A percentile compares a stretch with the other conserved stretches of the same genome.
Conservation (phyloP, 2,888 invertebrate species). For the Chrysina gloriosa region DNA sequence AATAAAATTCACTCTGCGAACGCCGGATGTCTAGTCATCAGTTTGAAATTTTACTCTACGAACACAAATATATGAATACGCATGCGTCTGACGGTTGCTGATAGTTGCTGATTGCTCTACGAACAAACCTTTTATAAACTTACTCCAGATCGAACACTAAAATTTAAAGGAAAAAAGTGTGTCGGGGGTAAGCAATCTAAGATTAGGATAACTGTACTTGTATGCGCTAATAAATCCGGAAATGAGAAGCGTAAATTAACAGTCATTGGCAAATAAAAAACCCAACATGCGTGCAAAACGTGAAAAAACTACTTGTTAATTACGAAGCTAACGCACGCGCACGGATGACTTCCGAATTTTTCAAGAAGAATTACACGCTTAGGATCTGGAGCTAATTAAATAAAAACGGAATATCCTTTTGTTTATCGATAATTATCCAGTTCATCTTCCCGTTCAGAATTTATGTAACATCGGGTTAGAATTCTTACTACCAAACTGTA, state of each 20-base stretch:
- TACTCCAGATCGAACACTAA: too few relatives aligned
- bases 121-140: too few relatives aligned
- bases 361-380: slow-evolving; percentile 2
- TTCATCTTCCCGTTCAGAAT: too few relatives aligned
- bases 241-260: slow-evolving; percentile 49
- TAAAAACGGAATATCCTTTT: not conserved
- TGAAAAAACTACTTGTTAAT: slow-evolving; percentile 46
- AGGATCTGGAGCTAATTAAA: not conserved
- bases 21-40: too few relatives aligned
- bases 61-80: too few relatives aligned
- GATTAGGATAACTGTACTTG: slow-evolving; percentile 40
- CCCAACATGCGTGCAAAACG: slow-evolving; percentile 53
- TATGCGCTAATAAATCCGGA: slow-evolving; percentile 49
- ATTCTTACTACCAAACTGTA: too few relatives aligned
- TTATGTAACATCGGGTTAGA: too few relatives aligned
- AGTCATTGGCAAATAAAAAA: slow-evolving; percentile 51
- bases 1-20: too few relatives aligned
- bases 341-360: slow-evolving; percentile 45
- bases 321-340: slow-evolving; percentile 56
- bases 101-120: too few relatives aligned
- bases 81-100: too few relatives aligned
- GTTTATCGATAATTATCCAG: slow-evolving; percentile 1
- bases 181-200: slow-evolving; percentile 41
- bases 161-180: too few relatives aligned
- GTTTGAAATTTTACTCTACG: too few relatives aligned